These are phyloP conservation scores for Spongilla lacustris DNA, from an alignment of 37 sponge, comb jelly and placozoan species.

Conservation along the genomic window DNA sequence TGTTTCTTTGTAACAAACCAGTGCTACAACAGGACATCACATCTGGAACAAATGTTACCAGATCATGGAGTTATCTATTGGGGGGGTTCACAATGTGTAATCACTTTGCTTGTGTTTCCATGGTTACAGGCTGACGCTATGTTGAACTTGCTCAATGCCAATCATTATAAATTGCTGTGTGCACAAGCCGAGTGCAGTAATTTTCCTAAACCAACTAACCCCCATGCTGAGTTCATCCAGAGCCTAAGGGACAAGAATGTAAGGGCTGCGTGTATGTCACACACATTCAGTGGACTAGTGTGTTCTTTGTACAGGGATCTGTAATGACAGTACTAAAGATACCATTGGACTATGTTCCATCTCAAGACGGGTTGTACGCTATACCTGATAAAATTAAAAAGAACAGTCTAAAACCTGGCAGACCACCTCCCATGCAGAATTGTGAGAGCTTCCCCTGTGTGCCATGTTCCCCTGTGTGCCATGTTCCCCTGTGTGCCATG, in stretches of 20 bases:
- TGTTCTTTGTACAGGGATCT: constrained; percentile 9
- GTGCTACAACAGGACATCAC: not conserved
- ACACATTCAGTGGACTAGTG: too few species aligned
- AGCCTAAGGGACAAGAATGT: constrained; percentile 71
- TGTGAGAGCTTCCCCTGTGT: too few species aligned
- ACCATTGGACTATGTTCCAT: not conserved
- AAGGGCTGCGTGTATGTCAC: not conserved
- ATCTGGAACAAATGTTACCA: too few species aligned
- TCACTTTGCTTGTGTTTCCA: too few species aligned
- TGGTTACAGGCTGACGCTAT: constrained; percentile 56
- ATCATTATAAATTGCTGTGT: constrained; percentile 63
- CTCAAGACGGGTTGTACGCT: not conserved
- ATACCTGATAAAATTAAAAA: too few species aligned
- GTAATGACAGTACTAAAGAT: not conserved
- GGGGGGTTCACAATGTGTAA: not conserved
- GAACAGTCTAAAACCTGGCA: too few species aligned
- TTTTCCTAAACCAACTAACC: constrained; percentile 25
- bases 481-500: too few species aligned
- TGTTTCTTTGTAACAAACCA: not conserved
- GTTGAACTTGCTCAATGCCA: constrained; percentile 69
- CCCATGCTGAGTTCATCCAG: constrained; percentile 53
- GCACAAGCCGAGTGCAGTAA: constrained; percentile 36
- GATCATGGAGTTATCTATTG: too few species aligned
- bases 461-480: too few species aligned
- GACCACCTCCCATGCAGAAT: too few species aligned